Conservation (phyloP, 2,113 vertebrate species). For the Lophochroa leadbeateri region DNA sequence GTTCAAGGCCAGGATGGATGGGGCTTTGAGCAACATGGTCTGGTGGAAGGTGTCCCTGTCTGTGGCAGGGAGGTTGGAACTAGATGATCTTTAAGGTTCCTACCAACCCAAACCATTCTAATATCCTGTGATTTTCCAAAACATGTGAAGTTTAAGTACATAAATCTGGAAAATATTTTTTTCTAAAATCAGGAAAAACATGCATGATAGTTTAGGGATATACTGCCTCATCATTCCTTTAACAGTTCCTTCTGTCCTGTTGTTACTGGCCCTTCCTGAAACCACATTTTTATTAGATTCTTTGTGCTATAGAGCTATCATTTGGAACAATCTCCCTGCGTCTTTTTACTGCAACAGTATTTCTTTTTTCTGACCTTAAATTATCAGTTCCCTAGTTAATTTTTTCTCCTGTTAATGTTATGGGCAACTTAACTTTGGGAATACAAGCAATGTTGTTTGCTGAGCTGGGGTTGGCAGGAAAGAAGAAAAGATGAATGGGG, state of each 20-base stretch:
- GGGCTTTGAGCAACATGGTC: neutral
- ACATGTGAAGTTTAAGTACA: neutral
- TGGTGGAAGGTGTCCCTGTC: neutral
- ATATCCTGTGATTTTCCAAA: neutral
- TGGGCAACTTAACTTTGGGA: neutral
- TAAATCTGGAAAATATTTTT: neutral
- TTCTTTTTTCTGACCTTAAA: neutral
- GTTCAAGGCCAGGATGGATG: neutral
- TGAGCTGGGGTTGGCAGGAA: neutral
- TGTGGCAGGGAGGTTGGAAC: too few relatives aligned
- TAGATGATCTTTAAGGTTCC: neutral
- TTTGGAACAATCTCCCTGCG: neutral
- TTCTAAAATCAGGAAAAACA: neutral
- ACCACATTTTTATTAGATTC: neutral
- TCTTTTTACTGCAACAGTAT: neutral
- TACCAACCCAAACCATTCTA: neutral
- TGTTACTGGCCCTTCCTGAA: neutral
- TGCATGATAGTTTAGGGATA: neutral
- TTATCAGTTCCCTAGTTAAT: neutral
- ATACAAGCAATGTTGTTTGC: neutral
- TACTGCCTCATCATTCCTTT: neutral
- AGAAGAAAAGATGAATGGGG: neutral
- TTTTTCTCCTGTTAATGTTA: neutral
- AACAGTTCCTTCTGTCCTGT: neutral
- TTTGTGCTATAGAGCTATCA: neutral